A percentile compares a stretch with the other conserved stretches of the same genome.
These are phyloP conservation scores for Oxystoma pomonae DNA, from an alignment of 2,888 invertebrate genomes.

Conservation along the genomic window DNA sequence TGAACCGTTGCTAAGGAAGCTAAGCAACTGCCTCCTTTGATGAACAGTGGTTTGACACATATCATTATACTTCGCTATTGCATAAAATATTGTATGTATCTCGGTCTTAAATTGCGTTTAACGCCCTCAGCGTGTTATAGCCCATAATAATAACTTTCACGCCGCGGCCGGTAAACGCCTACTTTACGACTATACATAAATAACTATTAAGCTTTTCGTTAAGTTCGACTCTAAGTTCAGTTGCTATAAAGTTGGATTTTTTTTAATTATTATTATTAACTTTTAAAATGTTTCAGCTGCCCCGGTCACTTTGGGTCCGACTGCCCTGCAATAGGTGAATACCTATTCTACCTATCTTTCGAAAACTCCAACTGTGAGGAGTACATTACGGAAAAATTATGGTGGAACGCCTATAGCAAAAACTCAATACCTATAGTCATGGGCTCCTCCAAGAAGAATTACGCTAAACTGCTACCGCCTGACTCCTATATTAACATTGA, in stretches of 20 bases:
- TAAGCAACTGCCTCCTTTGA: too few relatives aligned
- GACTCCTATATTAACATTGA: constrained; percentile 59
- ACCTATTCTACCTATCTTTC: constrained; percentile 66
- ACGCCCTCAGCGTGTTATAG: too few relatives aligned
- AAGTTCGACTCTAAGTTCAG: too few relatives aligned
- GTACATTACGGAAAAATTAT: constrained; percentile 68
- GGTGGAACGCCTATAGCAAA: constrained; percentile 61
- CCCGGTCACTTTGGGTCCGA: constrained; percentile 60
- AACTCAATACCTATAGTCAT: constrained; percentile 62
- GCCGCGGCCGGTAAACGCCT: too few relatives aligned
- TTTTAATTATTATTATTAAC: neutral
- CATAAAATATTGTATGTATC: too few relatives aligned
- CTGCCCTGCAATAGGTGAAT: constrained; percentile 54
- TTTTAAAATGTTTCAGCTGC: constrained; percentile 50
- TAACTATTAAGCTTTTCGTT: too few relatives aligned
- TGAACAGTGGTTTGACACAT: too few relatives aligned
- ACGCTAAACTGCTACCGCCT: constrained; percentile 56
- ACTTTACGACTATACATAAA: too few relatives aligned
- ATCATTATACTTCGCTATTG: too few relatives aligned
- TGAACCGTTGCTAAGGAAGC: too few relatives aligned
- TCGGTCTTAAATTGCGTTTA: too few relatives aligned
- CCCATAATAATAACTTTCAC: too few relatives aligned
- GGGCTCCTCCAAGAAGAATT: constrained; percentile 51
- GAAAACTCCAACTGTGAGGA: constrained; percentile 67
- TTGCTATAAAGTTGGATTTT: neutral